A percentile compares a stretch with the other conserved stretches of the same genome.
These are phyloP conservation scores for Poicephalus meyeri DNA, from an alignment of 2,113 vertebrate genomes.

Conservation along the genomic window DNA sequence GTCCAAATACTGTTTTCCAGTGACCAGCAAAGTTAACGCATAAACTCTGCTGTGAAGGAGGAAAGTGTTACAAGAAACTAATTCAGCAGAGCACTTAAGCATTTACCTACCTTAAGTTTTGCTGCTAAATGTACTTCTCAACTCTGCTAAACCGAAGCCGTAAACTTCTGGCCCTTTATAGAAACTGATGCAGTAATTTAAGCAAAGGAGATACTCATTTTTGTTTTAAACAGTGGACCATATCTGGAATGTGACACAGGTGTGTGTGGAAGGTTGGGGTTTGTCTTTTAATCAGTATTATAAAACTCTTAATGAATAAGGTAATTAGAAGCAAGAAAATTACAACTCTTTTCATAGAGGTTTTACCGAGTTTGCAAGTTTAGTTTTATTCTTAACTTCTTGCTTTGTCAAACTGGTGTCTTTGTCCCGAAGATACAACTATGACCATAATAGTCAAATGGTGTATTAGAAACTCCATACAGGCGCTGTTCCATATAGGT, in stretches of 20 bases:
- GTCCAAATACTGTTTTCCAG: background rate
- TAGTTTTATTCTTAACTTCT: background rate
- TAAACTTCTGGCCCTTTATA: background rate
- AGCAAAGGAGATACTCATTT: background rate
- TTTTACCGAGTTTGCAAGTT: background rate
- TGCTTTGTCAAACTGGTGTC: background rate
- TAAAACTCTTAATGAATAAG: background rate
- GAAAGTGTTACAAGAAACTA: background rate
- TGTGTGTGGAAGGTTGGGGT: background rate
- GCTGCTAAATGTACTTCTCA: background rate
- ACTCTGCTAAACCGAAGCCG: background rate
- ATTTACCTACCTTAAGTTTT: background rate
- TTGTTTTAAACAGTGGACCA: background rate
- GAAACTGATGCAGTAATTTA: background rate
- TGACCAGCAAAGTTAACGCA: background rate
- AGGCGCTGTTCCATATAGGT: background rate
- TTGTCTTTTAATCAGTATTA: background rate
- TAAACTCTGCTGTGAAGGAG: background rate
- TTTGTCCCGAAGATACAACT: background rate
- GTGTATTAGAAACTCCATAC: background rate
- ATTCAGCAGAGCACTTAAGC: background rate
- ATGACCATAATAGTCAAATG: background rate
- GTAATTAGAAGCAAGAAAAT: background rate
- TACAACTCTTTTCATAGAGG: background rate
- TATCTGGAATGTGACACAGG: background rate